Conservation (phyloP, 2,113 vertebrate species). For the Tragulus kanchil region DNA sequence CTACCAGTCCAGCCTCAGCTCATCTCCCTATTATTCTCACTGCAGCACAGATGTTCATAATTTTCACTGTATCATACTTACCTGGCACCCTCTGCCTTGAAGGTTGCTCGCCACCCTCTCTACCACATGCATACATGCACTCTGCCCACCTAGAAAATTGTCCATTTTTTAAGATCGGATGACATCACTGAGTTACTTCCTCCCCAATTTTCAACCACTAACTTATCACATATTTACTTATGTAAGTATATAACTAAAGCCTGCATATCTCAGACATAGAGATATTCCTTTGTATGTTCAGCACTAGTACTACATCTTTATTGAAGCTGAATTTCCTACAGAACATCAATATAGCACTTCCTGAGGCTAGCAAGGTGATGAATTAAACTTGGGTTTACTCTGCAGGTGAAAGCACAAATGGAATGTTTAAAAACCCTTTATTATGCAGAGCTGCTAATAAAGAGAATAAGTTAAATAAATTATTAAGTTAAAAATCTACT, state of each 20-base stretch:
- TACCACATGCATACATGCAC: neutral
- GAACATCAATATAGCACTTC: neutral
- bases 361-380: neutral
- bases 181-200: neutral
- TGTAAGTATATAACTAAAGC: neutral
- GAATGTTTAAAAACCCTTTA: conserved; percentile 29
- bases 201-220: neutral
- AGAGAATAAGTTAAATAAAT: conserved; percentile 45
- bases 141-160: neutral
- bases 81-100: neutral
- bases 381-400: conserved; percentile 25
- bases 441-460: conserved; percentile 51
- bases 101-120: no score
- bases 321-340: conserved; percentile 26
- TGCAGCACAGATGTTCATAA: neutral
- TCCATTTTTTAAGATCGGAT: conserved; percentile 28
- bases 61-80: neutral
- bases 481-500: conserved; percentile 23
- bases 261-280: neutral
- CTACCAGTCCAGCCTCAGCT: neutral
- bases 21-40: neutral
- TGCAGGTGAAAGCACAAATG: neutral
- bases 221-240: neutral
- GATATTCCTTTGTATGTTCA: conserved; percentile 9
- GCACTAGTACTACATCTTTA: neutral